Base-by-base conservation (phyloP, 2,113 vertebrate genomes). In the Cynocephalus volans region DNA sequence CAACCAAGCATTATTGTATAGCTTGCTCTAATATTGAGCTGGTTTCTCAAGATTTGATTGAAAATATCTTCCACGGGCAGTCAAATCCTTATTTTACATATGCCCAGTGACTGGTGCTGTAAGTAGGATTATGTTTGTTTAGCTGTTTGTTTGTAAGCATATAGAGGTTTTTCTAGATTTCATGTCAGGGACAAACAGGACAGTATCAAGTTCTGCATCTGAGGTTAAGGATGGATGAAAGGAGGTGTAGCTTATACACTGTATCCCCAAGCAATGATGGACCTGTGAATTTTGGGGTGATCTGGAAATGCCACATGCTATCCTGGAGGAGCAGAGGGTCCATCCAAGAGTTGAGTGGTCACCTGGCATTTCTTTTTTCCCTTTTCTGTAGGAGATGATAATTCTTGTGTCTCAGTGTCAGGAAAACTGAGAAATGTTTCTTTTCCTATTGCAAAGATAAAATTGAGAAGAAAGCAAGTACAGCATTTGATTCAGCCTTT, bases 361-460 rank as follows among this genome's bases (percentile, higher is more conserved):
- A 7, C 50, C 54, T n/a, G 23, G 11, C 56, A 18, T 41, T 45
- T 56, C 9, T 76, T 79, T n/a, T 28, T 11, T 17, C 50, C 24
- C 23, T 70, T 86, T 92, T 33, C 79, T 82, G 6, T 86, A 28
- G 13, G 24, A 94, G 67, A 56, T 21, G 52, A 65, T 54, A n/a
- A 23, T 36, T 88, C 41, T 45, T 82, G 3, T 54, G 18, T 83
- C 54, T 95, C 21, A 9, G 65, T 80, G 50, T 70, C 56, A 28
- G 15, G 52, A 45, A 85, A 69, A 65, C 18, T 72, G 58, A 92
- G 17, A 69, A 26, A 21, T 56, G 45, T 21, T 85, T 80, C 21
- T 80, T 82, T 73, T 89, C 36, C 73, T 64, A 62, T 41, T 87
- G 48, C 56, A 97, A 86, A 79, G 54, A 41, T 50, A 85, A 73